These are phyloP conservation scores for Aphidius gifuensis DNA, from an alignment of 1,140 invertebrate species.

Conservation along the genomic window DNA sequence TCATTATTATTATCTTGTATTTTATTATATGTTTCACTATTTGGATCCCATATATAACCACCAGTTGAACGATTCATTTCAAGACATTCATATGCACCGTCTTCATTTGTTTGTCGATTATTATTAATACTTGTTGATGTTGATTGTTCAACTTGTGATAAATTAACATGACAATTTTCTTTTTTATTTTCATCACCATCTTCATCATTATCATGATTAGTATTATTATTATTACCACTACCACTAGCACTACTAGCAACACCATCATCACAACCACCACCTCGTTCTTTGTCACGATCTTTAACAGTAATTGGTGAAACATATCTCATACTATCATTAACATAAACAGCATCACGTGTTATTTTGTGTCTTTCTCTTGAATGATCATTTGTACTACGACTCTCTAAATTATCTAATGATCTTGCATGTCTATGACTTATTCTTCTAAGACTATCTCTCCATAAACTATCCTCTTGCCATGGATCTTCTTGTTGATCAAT, in stretches of 20 bases:
- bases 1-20: conserved; percentile 18
- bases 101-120: conserved; percentile 15
- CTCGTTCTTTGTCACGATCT: conserved; percentile 21
- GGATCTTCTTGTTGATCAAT: conserved; percentile 61
- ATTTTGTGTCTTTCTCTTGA: conserved; percentile 49
- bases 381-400: conserved; percentile 1
- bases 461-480: conserved; percentile 79
- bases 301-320: conserved; percentile 11
- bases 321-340: conserved; percentile 63
- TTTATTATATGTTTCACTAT: conserved; percentile 43
- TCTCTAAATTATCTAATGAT: conserved; percentile 74
- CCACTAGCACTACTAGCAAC: too few relatives aligned
- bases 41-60: conserved; percentile 54
- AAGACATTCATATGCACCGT: conserved; percentile 45
- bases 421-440: conserved; percentile 77
- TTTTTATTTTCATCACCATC: too few relatives aligned
- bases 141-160: conserved; percentile 28
- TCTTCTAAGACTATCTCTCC: conserved; percentile 74
- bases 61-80: conserved; percentile 41
- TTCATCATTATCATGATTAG: too few relatives aligned
- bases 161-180: too few relatives aligned
- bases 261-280: too few relatives aligned
- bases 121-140: conserved; percentile 21
- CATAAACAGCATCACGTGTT: conserved; percentile 68
- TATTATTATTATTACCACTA: too few relatives aligned